phyloP scores from a whole-genome alignment of 1,140 invertebrate genomes.

The Trichoplusia ni region DNA sequence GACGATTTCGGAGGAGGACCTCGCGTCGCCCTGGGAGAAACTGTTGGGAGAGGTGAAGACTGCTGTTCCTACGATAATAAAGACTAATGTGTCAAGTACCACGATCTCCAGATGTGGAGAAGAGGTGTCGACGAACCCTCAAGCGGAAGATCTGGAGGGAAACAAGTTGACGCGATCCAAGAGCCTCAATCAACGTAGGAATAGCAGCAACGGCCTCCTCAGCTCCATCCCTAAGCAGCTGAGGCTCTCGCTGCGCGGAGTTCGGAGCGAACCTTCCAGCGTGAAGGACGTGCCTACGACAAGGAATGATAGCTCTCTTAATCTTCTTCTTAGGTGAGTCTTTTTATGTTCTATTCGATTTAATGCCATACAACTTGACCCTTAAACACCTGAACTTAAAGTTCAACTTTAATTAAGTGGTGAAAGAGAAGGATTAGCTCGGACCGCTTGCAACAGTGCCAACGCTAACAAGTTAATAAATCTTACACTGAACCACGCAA shows the following conservation, averaged over 20 bases:
- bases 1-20: slow-evolving; percentile 77
- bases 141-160: slow-evolving; percentile 64
- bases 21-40: slow-evolving; percentile 77
- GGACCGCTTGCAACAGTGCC: too few species aligned
- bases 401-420: too few species aligned
- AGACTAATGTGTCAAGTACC: slow-evolving; percentile 73
- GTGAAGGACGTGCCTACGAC: slow-evolving; percentile 74
- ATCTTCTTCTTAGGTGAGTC: slow-evolving; percentile 75
- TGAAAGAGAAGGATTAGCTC: too few species aligned
- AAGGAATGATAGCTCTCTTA: slow-evolving; percentile 75
- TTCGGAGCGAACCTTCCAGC: slow-evolving; percentile 75
- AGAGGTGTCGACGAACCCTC: slow-evolving; percentile 57
- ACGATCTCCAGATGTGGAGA: slow-evolving; percentile 62
- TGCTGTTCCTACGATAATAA: slow-evolving; percentile 76
- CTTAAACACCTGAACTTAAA: too few species aligned
- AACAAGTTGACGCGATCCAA: slow-evolving; percentile 76
- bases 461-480: too few species aligned
- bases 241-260: slow-evolving; percentile 80
- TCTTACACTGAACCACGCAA: too few species aligned
- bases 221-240: slow-evolving; percentile 81
- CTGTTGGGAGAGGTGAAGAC: slow-evolving; percentile 71
- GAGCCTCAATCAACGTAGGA: slow-evolving; percentile 73
- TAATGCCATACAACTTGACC: too few species aligned
- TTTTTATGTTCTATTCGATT: background rate
- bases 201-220: slow-evolving; percentile 75